A percentile compares a stretch with the other conserved stretches of the same genome.
phyloP scores from a whole-genome alignment of 1,140 invertebrate species.

The Macrocentrus cingulum region DNA sequence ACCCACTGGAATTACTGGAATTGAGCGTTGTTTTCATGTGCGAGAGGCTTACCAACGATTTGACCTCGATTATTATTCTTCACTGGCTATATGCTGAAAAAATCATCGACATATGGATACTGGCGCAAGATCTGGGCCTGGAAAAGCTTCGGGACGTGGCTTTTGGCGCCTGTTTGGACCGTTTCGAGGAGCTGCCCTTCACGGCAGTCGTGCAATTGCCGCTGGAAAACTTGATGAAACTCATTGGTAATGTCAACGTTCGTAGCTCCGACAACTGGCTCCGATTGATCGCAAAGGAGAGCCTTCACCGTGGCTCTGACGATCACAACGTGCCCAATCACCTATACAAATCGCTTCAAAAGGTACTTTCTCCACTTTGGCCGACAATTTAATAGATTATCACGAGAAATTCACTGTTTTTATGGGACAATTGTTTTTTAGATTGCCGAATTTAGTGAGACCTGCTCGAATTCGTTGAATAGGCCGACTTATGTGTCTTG shows the following conservation, averaged over 20 bases:
- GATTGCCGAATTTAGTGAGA: slow-evolving; percentile 1
- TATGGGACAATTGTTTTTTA: neutral
- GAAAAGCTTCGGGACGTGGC: slow-evolving; percentile 30
- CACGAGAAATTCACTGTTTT: too few relatives aligned
- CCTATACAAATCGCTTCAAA: slow-evolving; percentile 9
- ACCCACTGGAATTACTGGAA: slow-evolving; percentile 34
- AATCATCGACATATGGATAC: slow-evolving; percentile 36
- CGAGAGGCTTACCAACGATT: slow-evolving; percentile 32
- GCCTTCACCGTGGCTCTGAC: neutral
- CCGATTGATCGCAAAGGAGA: slow-evolving; percentile 6
- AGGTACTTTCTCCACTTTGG: slow-evolving; percentile 13
- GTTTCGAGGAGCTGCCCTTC: slow-evolving; percentile 34
- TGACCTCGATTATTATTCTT: slow-evolving; percentile 30
- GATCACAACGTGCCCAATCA: slow-evolving; percentile 17
- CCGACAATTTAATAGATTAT: too few relatives aligned
- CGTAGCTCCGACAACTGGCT: slow-evolving; percentile 8
- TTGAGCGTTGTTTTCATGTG: slow-evolving; percentile 34
- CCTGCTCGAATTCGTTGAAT: neutral
- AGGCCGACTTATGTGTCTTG: slow-evolving; percentile 10
- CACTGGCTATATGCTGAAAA: slow-evolving; percentile 28
- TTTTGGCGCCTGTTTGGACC: slow-evolving; percentile 36
- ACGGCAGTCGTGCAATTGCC: slow-evolving; percentile 20
- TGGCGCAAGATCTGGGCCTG: slow-evolving; percentile 34
- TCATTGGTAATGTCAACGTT: slow-evolving; percentile 36
- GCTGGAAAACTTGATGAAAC: slow-evolving; percentile 25